phyloP scores from a whole-genome alignment of 2,797 vertebrate genomes.

The Potorous gilbertii region DNA sequence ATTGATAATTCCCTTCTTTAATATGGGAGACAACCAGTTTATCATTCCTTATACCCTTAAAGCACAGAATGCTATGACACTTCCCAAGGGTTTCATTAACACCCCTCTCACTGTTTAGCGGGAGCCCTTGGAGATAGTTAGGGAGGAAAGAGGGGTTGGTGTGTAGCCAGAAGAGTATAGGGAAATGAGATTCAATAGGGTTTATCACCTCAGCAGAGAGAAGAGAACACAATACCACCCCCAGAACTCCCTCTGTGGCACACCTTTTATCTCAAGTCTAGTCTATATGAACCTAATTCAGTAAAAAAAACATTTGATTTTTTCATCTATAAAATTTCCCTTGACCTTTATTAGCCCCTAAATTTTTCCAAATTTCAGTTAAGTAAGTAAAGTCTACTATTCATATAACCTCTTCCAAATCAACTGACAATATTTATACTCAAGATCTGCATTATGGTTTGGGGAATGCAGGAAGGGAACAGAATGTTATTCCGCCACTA shows the following conservation, averaged over 20 bases:
- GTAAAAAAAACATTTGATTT: slow-evolving; percentile 3
- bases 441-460: not conserved
- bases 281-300: not conserved
- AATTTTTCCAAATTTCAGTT: not conserved
- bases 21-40: not conserved
- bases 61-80: not conserved
- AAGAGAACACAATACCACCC: slow-evolving; percentile 3
- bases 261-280: not conserved
- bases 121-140: not conserved
- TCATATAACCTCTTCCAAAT: not conserved
- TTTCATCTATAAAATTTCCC: not conserved
- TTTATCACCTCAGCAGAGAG: not conserved
- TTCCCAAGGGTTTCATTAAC: not conserved
- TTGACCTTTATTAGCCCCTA: not conserved
- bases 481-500: slow-evolving; percentile 4
- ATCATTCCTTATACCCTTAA: not conserved
- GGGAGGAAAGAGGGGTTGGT: fast-evolving
- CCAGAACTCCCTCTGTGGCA: not conserved
- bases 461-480: not conserved
- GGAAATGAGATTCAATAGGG: not conserved
- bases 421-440: too few relatives aligned
- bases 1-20: not conserved
- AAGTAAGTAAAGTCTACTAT: not conserved
- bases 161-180: fast-evolving
- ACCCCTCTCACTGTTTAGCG: not conserved